A percentile compares a stretch with the other conserved stretches of the same genome.
phyloP scores from a whole-genome alignment of 2,113 vertebrate genomes.

The Polyodon spathula region DNA sequence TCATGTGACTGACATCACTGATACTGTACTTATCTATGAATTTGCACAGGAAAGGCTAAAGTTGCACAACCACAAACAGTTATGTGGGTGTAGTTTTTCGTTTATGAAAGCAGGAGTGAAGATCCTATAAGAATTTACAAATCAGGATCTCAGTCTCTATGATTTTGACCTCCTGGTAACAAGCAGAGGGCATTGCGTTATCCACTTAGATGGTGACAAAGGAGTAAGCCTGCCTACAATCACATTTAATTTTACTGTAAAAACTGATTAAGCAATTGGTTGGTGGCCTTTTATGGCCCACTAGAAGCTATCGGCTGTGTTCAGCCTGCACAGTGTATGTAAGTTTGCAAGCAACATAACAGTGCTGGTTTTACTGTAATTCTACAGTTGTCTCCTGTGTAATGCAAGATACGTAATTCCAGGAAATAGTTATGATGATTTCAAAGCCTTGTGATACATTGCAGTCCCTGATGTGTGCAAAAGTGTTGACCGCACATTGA shows the following conservation, averaged over 20 bases:
- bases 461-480: constrained; percentile 32
- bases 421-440: constrained; percentile 28
- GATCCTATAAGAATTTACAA: constrained; percentile 38
- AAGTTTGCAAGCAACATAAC: constrained; percentile 35
- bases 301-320: constrained; percentile 35
- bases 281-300: constrained; percentile 16
- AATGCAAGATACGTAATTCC: constrained; percentile 38
- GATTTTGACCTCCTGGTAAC: constrained; percentile 36
- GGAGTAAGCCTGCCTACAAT: not conserved
- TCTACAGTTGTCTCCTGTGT: constrained; percentile 35
- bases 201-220: not conserved
- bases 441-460: constrained; percentile 12
- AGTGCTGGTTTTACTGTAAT: constrained; percentile 36
- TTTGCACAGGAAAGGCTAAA: constrained; percentile 53
- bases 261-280: not conserved
- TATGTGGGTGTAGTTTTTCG: constrained; percentile 51
- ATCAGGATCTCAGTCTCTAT: constrained; percentile 41
- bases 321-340: constrained; percentile 41
- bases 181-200: constrained; percentile 7
- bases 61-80: no score
- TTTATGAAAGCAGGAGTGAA: constrained; percentile 38
- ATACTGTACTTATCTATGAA: constrained; percentile 63
- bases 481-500: constrained; percentile 14
- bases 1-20: constrained; percentile 59
- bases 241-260: not conserved